A percentile compares a stretch with the other conserved stretches of the same genome.
Conservation (phyloP, 2,113 vertebrate genomes). For the Morone saxatilis region DNA sequence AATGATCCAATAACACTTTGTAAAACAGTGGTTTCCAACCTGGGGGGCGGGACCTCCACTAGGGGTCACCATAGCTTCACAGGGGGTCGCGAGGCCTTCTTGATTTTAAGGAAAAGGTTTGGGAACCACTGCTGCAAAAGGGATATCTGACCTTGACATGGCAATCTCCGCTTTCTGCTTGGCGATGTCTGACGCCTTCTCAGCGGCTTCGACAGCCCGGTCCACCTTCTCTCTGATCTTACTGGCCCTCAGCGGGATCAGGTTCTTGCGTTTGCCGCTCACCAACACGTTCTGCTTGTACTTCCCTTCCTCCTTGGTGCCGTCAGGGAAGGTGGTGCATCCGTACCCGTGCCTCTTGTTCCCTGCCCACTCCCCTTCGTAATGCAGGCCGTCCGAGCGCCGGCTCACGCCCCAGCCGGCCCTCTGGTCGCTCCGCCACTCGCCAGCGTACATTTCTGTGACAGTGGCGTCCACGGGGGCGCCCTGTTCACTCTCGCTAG, state of each 20-base stretch:
- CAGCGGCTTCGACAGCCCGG: slow-evolving; percentile 92
- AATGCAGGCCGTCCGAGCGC: slow-evolving; percentile 94
- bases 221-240: slow-evolving; percentile 99
- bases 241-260: slow-evolving; percentile 96
- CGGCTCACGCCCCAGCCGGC: slow-evolving; percentile 94
- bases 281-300: slow-evolving; percentile 97
- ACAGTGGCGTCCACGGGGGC: slow-evolving; percentile 96
- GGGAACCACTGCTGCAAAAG: background rate
- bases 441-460: slow-evolving; percentile 94
- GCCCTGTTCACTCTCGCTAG: slow-evolving; percentile 93
- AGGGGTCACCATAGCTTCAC: no score
- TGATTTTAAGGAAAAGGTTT: no score
- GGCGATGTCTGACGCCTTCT: slow-evolving; percentile 93
- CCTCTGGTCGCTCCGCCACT: slow-evolving; percentile 96
- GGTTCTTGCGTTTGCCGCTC: slow-evolving; percentile 97
- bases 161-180: slow-evolving; percentile 98
- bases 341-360: slow-evolving; percentile 97
- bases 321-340: slow-evolving; percentile 96
- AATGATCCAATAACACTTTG: background rate
- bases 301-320: slow-evolving; percentile 98
- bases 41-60: no score
- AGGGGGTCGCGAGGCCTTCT: no score
- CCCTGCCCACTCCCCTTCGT: slow-evolving; percentile 94
- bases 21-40: no score
- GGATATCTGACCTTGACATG: slow-evolving; percentile 90